Evolutionary conservation across 2,797 vertebrate genomes (phyloP), one percentile per base, ranked within the genome.

Genomic region (Smutsia gigantea): DNA sequence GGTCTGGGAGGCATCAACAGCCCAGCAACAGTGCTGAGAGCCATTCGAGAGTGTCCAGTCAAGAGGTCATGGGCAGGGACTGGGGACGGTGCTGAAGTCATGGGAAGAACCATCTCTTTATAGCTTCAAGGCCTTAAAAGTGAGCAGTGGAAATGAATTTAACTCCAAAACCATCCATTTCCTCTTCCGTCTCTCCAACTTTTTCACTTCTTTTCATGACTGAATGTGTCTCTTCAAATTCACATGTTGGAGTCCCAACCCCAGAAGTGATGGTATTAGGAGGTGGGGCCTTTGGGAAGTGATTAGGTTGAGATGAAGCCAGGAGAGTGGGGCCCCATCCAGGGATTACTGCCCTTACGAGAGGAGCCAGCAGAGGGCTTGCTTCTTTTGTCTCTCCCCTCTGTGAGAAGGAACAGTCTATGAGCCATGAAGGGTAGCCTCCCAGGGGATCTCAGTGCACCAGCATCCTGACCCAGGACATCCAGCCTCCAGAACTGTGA

Each of bases 381-480:
- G 63, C 14, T 17, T 75, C 42, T 31, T 55, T 23, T 23, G 53
- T 69, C 2, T 46, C 0, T 51, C 53, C 71, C 64, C 8, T n/a
- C 15, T 2, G 0, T 4, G 31, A 4, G 71, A 31, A 10, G n/a
- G 46, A 0, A 39, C 15, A 7, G 2, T 25, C 19, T 34, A 37
- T 23, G 46, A 81, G 53, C 2, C 39, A 57, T 11, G 4, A 42
- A 4, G 0, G 17, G 27, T 34, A 15, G 34, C 63, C 51, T n/a
- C 6, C 0, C 37, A 14, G 0, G 31, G 63, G 29, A 89, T 23
- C 14, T 17, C n/a, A 29, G 4, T 17, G 21, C 11, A 39, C 42
- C 15, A 5, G 86, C 71, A 37, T 71, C 25, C 3, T 51, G 29
- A 49, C 11, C 61, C n/a, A n/a, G 46, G 46, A 29, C 34, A 51